Evolutionary conservation across 2,797 vertebrate genomes (phyloP).

Genomic region (Clarias platycephalus): DNA sequence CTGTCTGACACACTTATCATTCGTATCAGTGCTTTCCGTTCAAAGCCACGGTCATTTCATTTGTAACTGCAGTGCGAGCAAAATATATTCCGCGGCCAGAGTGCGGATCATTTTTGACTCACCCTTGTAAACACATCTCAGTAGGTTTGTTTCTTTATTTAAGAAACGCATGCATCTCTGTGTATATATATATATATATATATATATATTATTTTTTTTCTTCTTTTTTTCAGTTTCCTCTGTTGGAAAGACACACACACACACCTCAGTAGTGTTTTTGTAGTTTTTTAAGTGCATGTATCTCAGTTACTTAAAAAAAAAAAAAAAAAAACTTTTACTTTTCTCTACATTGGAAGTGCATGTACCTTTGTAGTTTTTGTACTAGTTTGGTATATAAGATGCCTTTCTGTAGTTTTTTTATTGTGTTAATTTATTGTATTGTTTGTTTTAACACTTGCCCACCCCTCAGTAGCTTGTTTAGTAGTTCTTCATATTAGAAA

Average conservation of each 20-base stretch:
- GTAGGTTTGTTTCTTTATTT: not conserved
- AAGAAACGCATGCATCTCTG: not conserved
- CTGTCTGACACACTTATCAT: no score
- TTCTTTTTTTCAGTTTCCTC: not conserved
- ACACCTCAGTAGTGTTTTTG: not conserved
- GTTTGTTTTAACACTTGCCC: not conserved
- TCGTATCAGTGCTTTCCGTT: no score
- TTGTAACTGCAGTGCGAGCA: no score
- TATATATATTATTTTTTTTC: no score
- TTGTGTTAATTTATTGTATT: not conserved
- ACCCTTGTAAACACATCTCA: no score
- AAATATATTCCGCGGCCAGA: no score
- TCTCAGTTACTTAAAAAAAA: not conserved
- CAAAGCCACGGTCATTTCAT: no score
- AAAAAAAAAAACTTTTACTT: no score
- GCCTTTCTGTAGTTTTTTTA: not conserved
- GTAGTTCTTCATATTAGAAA: not conserved
- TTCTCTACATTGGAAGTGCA: not conserved
- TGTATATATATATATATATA: no score
- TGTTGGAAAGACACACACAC: no score
- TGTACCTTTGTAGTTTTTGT: not conserved
- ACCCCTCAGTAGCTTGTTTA: not conserved
- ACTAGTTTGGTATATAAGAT: not conserved
- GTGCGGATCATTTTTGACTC: no score
- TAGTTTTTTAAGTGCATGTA: not conserved